Base-by-base conservation (phyloP, 2,797 vertebrate genomes). In the Acrocephalus scirpaceus region DNA sequence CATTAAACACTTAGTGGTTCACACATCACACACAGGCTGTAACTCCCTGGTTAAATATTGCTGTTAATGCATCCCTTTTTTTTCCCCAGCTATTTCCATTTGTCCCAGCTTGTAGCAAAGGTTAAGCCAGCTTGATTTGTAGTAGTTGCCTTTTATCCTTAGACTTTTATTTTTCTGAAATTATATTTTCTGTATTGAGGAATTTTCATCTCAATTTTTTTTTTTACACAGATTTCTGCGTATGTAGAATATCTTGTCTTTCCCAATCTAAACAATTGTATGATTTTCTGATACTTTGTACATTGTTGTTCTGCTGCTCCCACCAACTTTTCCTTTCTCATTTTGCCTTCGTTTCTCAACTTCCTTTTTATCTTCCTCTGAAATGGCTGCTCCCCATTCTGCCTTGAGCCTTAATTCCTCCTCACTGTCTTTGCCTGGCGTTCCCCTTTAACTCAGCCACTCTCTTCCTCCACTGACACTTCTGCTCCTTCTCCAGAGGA, bases 21-120 rank as follows among this genome's bases (percentile, higher is more conserved):
- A 77, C 2, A 18, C 57, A 26, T 86, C 34, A 50, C 61, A 66
- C 15, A 10, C 6, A 20, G 50, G 58, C 65, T 86, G 5, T 54
- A 79, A 44, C 56, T 91, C 75, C 42, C 53, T 86, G 47, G 19
- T 91, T 95, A 88, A 83, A 91, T 62, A 88, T 40, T 90, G 38
- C 69, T 83, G 54, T 64, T 77, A 86, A 86, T 77, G 40, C 34
- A 65, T 50, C 44, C 90, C 32, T 53, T 42, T 72, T 64, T 47
- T 74, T 40, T 2, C 3, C 45, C 25, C 70, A 70, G 42, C 45
- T 83, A 67, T 74, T 93, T 88, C 65, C 30, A 57, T 90, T 91
- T 80, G 12, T 74, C 30, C 38, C 57, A 77, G 45, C 50, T 47
- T 90, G 50, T 44, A 74, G 22, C 34, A 92, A 77, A 92, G 53